Evolutionary conservation across 1,140 invertebrate species (phyloP).

Genomic region (Anastrepha obliqua): DNA sequence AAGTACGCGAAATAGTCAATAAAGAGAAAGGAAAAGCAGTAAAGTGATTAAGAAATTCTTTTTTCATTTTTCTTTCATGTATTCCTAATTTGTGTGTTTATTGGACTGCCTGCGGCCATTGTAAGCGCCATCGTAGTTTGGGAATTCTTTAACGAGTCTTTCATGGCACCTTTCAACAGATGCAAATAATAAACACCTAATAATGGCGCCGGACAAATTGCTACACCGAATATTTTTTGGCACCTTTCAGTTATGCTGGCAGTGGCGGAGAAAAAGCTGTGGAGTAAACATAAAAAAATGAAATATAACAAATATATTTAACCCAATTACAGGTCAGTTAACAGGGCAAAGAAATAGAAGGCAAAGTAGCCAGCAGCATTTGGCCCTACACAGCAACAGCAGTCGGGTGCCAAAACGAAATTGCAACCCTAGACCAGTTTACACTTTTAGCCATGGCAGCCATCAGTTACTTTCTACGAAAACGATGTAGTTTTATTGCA

Average conservation of each 20-base stretch:
- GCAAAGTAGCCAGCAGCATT: neutral
- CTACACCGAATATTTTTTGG: neutral
- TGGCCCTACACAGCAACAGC: neutral
- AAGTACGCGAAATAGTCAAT: too few relatives aligned
- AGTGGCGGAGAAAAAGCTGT: neutral
- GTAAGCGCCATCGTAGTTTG: neutral
- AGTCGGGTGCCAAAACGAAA: neutral
- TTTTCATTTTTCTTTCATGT: neutral
- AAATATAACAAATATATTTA: neutral
- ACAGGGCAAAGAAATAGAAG: neutral
- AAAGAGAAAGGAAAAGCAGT: neutral
- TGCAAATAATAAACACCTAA: conserved; percentile 15
- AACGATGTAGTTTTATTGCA: neutral
- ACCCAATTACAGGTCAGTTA: conserved; percentile 41
- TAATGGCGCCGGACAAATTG: neutral
- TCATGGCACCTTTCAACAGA: neutral
- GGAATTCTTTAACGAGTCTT: neutral
- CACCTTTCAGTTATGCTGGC: neutral
- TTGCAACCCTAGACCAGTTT: neutral
- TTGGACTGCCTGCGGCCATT: neutral
- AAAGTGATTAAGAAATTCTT: conserved; percentile 14
- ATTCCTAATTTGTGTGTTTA: neutral
- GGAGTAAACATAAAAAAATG: neutral
- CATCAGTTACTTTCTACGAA: conserved; percentile 1
- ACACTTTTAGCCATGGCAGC: neutral